Conservation (phyloP, 2,797 vertebrate genomes). For the Semaprochilodus insignis region DNA sequence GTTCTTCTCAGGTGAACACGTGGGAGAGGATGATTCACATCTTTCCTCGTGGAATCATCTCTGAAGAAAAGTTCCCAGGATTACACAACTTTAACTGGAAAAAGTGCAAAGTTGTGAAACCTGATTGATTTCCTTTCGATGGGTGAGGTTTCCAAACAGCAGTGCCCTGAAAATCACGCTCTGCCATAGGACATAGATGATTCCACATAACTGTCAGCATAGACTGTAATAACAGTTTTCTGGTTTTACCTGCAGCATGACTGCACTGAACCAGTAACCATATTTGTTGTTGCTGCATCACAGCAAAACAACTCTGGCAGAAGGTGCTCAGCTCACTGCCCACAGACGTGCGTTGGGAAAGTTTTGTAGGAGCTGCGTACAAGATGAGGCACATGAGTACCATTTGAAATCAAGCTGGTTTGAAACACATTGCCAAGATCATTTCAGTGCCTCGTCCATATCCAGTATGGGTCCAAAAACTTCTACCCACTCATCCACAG, state of each 20-base stretch:
- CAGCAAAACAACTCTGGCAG: too few species aligned
- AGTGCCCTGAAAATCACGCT: background rate
- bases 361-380: too few species aligned
- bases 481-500: too few species aligned
- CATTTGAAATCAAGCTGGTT: too few species aligned
- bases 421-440: too few species aligned
- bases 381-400: too few species aligned
- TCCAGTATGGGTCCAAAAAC: too few species aligned
- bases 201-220: background rate
- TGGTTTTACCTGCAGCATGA: background rate
- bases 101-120: conserved; percentile 33
- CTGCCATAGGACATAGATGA: background rate
- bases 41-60: conserved; percentile 18
- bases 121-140: background rate
- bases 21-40: conserved; percentile 34
- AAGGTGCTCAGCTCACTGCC: too few species aligned
- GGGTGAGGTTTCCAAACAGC: background rate
- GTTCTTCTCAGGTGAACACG: conserved; percentile 22
- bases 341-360: too few species aligned
- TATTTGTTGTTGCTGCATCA: too few species aligned
- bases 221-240: background rate
- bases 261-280: background rate
- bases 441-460: too few species aligned
- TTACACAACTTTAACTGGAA: conserved; percentile 23
- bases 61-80: conserved; percentile 9